phyloP scores from a whole-genome alignment of 2,797 vertebrate species.

The Nyctalus aviator region DNA sequence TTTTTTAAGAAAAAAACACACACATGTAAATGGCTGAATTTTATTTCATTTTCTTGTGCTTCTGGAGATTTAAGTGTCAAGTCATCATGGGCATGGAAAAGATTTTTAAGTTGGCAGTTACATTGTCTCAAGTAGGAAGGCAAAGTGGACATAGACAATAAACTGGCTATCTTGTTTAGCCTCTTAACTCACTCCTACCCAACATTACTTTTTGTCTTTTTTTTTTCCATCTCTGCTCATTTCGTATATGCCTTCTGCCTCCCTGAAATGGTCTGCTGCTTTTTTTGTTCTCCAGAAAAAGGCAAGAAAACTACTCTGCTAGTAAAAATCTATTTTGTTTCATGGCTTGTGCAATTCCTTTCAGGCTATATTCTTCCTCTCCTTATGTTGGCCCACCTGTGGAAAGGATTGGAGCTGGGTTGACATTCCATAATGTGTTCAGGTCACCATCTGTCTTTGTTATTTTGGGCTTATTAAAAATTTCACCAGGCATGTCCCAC shows the following conservation, averaged over 20 bases:
- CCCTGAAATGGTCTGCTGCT: not conserved
- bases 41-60: not conserved
- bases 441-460: conserved; percentile 59
- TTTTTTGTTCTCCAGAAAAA: not conserved
- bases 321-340: not conserved
- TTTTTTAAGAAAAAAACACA: not conserved
- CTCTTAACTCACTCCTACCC: not conserved
- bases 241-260: not conserved
- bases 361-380: not conserved
- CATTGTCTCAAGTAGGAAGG: not conserved
- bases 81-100: not conserved
- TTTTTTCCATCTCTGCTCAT: not conserved
- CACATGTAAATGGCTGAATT: not conserved
- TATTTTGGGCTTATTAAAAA: conserved; percentile 48
- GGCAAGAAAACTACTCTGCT: not conserved
- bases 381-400: not conserved
- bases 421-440: conserved; percentile 22
- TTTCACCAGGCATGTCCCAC: not conserved
- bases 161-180: not conserved
- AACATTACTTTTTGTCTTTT: not conserved
- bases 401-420: not conserved
- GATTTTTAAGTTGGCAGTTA: not conserved
- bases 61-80: conserved; percentile 17
- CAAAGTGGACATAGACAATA: not conserved
- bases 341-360: not conserved